Percentiles rank a stretch among this genome's conserved stretches.
phyloP scores from a whole-genome alignment of 1,140 invertebrate species.

The Diploscapter pachys region DNA sequence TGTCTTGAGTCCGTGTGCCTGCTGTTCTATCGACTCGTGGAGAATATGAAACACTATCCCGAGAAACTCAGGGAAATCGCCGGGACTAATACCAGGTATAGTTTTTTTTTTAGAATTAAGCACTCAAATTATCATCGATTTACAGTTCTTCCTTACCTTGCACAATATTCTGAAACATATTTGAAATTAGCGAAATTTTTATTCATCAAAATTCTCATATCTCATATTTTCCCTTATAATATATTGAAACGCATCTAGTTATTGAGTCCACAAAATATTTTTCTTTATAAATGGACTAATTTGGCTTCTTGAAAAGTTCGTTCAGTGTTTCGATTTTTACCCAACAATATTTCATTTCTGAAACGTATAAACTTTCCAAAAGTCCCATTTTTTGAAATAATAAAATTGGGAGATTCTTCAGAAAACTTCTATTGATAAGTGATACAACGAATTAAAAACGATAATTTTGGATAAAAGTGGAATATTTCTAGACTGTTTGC shows the following conservation, averaged over 20 bases:
- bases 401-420: too few relatives aligned
- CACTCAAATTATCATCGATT: too few relatives aligned
- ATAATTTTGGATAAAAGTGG: background rate
- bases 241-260: too few relatives aligned
- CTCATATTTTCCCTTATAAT: too few relatives aligned
- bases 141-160: background rate
- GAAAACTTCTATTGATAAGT: background rate
- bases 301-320: too few relatives aligned
- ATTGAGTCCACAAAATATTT: too few relatives aligned
- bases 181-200: background rate
- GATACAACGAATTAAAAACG: background rate
- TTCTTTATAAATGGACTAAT: too few relatives aligned
- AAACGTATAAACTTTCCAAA: too few relatives aligned
- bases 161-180: background rate
- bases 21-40: slow-evolving; percentile 87
- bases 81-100: slow-evolving; percentile 72
- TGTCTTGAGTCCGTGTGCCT: slow-evolving; percentile 93
- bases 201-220: too few relatives aligned
- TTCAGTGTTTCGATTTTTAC: too few relatives aligned
- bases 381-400: too few relatives aligned
- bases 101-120: background rate
- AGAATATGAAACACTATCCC: slow-evolving; percentile 89
- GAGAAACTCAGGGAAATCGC: slow-evolving; percentile 88
- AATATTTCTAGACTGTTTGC: slow-evolving; percentile 4
- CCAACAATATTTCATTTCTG: too few relatives aligned